Evolutionary conservation across 2,113 vertebrate species (phyloP).

Genomic region (Ia io): DNA sequence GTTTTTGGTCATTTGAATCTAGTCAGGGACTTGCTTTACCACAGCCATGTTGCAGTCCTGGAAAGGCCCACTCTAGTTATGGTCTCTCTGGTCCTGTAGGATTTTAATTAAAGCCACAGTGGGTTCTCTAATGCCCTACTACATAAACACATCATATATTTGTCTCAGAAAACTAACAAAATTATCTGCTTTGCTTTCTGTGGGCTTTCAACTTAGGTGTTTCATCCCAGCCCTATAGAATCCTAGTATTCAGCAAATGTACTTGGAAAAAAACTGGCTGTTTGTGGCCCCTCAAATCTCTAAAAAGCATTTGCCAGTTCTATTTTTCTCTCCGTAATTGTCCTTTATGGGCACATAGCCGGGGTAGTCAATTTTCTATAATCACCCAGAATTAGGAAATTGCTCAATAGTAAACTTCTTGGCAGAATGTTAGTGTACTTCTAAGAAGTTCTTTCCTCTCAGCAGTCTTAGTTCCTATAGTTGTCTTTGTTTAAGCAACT

Average conservation of each 20-base stretch:
- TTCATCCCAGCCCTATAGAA: neutral
- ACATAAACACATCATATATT: neutral
- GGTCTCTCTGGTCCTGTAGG: neutral
- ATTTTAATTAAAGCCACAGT: neutral
- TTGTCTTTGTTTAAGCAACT: neutral
- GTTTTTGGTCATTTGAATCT: neutral
- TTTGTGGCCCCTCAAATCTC: neutral
- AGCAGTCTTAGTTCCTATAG: rapidly evolving
- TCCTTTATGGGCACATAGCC: neutral
- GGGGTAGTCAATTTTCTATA: neutral
- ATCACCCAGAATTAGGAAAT: neutral
- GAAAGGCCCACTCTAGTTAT: neutral
- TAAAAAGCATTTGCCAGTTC: neutral
- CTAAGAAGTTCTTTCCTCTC: neutral
- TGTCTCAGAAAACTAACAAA: neutral
- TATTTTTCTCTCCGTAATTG: neutral
- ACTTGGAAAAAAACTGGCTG: neutral
- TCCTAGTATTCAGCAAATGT: neutral
- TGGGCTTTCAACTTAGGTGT: neutral
- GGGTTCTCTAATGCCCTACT: neutral
- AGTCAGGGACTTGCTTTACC: neutral
- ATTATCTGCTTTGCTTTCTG: neutral
- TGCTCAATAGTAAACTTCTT: neutral
- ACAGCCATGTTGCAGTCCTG: neutral
- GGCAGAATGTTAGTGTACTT: neutral